These are phyloP conservation scores for Paelopatides confundens DNA, from an alignment of 53 echinoderm and acorn worm genomes.

Conservation along the genomic window DNA sequence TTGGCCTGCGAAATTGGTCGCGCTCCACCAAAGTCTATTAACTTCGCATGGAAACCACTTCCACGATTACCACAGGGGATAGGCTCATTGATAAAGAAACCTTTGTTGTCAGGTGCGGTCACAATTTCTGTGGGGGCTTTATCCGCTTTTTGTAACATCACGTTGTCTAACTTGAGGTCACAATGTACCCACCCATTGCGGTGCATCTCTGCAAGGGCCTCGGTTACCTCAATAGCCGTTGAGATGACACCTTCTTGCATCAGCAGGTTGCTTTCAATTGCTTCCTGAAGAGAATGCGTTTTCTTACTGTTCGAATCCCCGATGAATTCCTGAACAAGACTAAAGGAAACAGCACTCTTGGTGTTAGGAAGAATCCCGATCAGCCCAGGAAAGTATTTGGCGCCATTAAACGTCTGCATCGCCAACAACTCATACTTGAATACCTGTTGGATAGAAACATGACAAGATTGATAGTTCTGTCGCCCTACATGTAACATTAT, in stretches of 20 bases:
- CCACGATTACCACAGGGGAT: not conserved
- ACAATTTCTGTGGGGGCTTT: no score
- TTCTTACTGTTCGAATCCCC: not conserved
- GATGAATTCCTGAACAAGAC: constrained; percentile 37
- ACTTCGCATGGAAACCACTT: not conserved
- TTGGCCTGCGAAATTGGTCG: constrained; percentile 3
- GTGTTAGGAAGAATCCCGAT: constrained; percentile 15
- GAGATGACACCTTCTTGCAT: not conserved
- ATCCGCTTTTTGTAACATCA: not conserved
- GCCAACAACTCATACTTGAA: constrained; percentile 7
- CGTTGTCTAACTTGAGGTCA: constrained; percentile 14
- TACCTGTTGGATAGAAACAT: not conserved
- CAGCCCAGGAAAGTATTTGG: not conserved
- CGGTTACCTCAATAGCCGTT: not conserved
- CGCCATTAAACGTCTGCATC: constrained; percentile 19
- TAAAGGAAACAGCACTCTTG: constrained; percentile 4
- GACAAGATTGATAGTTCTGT: no score
- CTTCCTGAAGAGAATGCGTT: not conserved
- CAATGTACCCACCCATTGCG: constrained; percentile 23
- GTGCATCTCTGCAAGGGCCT: constrained; percentile 14
- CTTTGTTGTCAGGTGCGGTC: not conserved
- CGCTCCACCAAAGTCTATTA: constrained; percentile 38
- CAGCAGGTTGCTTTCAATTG: not conserved
- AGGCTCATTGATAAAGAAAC: constrained; percentile 6
- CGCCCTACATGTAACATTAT: no score